Evolutionary conservation across 2,113 vertebrate genomes (phyloP).

Genomic region (Passer montanus): DNA sequence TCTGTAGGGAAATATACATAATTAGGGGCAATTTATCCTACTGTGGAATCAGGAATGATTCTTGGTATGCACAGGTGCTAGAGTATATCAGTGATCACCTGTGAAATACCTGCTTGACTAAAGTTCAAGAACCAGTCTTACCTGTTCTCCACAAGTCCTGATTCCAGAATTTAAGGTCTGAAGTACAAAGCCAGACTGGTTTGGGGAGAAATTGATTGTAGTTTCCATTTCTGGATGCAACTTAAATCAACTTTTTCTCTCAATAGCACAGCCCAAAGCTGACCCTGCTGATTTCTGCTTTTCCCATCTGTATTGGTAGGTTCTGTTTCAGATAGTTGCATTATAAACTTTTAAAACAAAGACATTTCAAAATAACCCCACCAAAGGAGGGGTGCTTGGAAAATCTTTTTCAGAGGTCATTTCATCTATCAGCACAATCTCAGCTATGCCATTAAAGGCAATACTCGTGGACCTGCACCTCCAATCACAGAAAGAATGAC

Average conservation of each 20-base stretch:
- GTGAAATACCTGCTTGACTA: background rate
- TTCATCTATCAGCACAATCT: background rate
- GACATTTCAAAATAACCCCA: background rate
- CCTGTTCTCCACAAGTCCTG: background rate
- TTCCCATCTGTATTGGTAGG: background rate
- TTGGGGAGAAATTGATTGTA: background rate
- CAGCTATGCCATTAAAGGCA: background rate
- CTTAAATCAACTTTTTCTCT: background rate
- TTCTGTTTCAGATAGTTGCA: background rate
- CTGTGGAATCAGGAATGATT: background rate
- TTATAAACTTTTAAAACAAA: background rate
- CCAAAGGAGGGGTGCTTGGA: background rate
- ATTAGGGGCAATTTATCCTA: background rate
- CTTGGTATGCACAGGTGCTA: background rate
- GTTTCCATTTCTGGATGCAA: background rate
- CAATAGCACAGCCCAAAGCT: background rate
- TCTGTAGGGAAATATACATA: background rate
- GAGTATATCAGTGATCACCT: background rate
- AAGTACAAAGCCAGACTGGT: background rate
- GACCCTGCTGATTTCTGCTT: background rate
- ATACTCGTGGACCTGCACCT: background rate
- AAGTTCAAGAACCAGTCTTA: background rate
- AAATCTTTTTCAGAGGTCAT: background rate
- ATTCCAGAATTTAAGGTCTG: background rate
- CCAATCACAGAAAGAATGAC: background rate